phyloP scores from a whole-genome alignment of 2,113 vertebrate species.

The Entomyzon cyanotis region DNA sequence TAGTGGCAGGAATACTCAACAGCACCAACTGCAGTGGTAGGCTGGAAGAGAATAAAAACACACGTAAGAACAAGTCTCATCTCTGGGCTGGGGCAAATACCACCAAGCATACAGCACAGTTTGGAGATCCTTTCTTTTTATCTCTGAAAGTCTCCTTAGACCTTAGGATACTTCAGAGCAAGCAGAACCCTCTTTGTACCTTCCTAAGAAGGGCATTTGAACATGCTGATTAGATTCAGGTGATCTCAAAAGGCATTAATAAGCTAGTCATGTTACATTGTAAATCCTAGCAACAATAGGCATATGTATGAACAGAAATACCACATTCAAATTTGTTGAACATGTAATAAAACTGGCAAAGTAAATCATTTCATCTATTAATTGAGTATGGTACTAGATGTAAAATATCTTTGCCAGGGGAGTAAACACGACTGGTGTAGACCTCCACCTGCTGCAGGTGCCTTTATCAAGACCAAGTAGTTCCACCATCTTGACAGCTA shows the following conservation, averaged over 20 bases:
- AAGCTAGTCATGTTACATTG: neutral
- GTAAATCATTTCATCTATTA: neutral
- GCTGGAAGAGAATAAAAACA: neutral
- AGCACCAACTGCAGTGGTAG: neutral
- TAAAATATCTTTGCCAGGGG: neutral
- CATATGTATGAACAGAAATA: neutral
- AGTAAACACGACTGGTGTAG: neutral
- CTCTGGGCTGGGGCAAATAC: neutral
- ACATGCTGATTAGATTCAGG: neutral
- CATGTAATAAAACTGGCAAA: neutral
- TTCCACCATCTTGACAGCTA: neutral
- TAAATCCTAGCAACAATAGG: neutral
- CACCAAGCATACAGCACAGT: neutral
- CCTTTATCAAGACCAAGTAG: neutral
- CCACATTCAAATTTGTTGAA: neutral
- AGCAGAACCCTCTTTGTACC: neutral
- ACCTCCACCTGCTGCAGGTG: neutral
- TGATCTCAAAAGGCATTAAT: neutral
- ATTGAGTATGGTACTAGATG: neutral
- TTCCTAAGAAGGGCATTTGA: neutral
- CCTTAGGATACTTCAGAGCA: neutral
- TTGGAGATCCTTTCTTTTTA: neutral
- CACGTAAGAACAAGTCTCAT: neutral
- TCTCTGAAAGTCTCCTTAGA: neutral
- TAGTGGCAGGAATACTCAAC: neutral